Base-by-base conservation (phyloP, 2,113 vertebrate genomes). In the Scatophagus argus region DNA sequence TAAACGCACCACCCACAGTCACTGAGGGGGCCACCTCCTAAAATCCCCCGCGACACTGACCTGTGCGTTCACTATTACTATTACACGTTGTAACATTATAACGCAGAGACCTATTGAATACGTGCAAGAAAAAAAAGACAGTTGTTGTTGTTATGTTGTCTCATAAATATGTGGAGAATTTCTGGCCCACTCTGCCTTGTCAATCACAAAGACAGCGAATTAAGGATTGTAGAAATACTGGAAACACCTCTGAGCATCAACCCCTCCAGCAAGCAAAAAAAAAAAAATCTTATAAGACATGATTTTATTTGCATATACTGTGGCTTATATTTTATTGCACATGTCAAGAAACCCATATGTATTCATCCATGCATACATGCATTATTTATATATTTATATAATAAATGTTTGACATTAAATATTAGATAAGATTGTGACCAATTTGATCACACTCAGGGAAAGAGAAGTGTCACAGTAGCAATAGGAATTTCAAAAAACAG, bases 1-100 rank as follows among this genome's bases (percentile, higher is more conserved):
- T 63, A 21, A 56, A 90, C 47, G 92, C 90, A 90, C 90, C 92
- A 92, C 92, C 90, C 88, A 91, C 89, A 80, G 72, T 63, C 72
- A 74, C 63, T 31, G 31, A 49, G 74, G 64, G 68, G 84, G 84
- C 86, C 82, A 88, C 78, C 66, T 82, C 74, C 65, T 51, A 10
- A 43, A 73, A 17, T n/a, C 61, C 63, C 69, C 36, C 1, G 38
- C 59, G 59, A 65, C 60, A 56, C 12, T 51, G 39, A 59, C 69
- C 76, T 77, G 72, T 61, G 63, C 29, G 39, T 41, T 13, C 14
- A 64, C 39, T 4, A 29, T 11, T 36, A 58, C 6, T 11, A 46
- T 29, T 13, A 41, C 29, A 41, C 14, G n/a, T n/a, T n/a, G n/a
- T n/a, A n/a, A n/a, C n/a, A n/a, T n/a, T n/a, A n/a, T n/a, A n/a